Base-by-base conservation (phyloP, 1,140 invertebrate genomes). In the Drosophila arawakana region DNA sequence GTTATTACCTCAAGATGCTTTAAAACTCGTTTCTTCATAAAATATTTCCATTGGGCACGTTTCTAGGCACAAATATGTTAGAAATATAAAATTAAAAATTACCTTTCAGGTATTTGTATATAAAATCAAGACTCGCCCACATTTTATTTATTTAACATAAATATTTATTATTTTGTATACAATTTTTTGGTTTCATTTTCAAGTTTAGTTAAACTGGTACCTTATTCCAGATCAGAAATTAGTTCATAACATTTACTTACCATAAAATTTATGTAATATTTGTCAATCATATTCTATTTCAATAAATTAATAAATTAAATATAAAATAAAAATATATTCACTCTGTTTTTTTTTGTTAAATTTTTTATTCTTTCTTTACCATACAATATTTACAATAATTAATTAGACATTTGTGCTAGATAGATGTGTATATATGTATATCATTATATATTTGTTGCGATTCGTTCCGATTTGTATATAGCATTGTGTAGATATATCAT, bases 381-480 rank as follows among this genome's bases (percentile, higher is more conserved):
- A 72, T 83, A 79, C 80, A 76, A 55, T 83, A 83, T 86, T 82
- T 86, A 86, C 83, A 86, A 82, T 86, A 86, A 68, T 77, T 70
- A 79, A 58, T 71, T 76, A 72, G 67, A 71, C 61, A 76, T 67
- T 80, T 76, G 76, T 77, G 82, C 68, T 80, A 80, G 61, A 63
- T 67, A 76, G 71, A 55, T 79, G 41, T 58, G 35, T 30, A 15
- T 69, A 60, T 54, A 39, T 75, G 15, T 49, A 55, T 82, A 55
- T 72, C 49, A 44, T 54, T 30, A 30, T 5, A 30, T 30, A 30
- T 30, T 30, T 30, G 25, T 30, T 30, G 6, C 30, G 39, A 4
- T 75, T 10, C 74, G 13, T 79, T 59, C 49, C 58, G 58, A 54
- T 52, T 55, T 67, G 80, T 43, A 60, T 71, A 50, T 76, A 66